phyloP scores from a whole-genome alignment of 2,888 invertebrate genomes.

The Luperina nickerlii region DNA sequence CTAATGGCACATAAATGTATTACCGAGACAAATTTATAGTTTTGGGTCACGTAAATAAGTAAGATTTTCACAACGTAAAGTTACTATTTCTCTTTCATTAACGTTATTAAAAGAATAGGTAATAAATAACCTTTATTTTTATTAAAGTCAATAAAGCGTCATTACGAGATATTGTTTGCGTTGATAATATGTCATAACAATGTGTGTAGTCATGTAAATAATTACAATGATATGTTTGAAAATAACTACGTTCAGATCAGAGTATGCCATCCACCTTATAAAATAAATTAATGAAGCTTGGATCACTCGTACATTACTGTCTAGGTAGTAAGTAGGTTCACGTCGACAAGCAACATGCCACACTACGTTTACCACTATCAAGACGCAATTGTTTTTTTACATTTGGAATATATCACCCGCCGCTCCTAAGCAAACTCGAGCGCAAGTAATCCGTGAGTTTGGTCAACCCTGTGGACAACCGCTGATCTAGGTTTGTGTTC shows the following conservation, averaged over 20 bases:
- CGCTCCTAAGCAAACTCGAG: constrained; percentile 40
- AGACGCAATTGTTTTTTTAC: neutral
- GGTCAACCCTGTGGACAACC: constrained; percentile 59
- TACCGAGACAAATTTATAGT: constrained; percentile 36
- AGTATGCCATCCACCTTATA: neutral
- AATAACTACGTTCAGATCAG: neutral
- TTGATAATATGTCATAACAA: neutral
- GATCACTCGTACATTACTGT: neutral
- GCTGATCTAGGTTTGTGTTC: constrained; percentile 64
- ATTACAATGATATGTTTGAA: neutral
- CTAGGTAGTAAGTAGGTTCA: neutral
- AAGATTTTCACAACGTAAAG: neutral
- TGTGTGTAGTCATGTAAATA: neutral
- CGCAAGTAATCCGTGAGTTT: constrained; percentile 37
- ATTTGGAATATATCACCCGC: neutral
- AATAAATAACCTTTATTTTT: neutral
- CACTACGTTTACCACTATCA: neutral
- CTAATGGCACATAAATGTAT: constrained; percentile 42
- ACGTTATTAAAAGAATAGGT: neutral
- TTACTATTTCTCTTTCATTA: neutral
- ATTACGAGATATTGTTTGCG: neutral
- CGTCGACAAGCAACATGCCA: neutral
- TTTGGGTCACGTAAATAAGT: constrained; percentile 20
- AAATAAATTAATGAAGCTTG: neutral
- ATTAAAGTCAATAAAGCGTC: neutral